Evolutionary conservation across 1,140 invertebrate species (phyloP), one percentile per base, ranked within the genome.

Genomic region (Eupristina koningsbergeri): DNA sequence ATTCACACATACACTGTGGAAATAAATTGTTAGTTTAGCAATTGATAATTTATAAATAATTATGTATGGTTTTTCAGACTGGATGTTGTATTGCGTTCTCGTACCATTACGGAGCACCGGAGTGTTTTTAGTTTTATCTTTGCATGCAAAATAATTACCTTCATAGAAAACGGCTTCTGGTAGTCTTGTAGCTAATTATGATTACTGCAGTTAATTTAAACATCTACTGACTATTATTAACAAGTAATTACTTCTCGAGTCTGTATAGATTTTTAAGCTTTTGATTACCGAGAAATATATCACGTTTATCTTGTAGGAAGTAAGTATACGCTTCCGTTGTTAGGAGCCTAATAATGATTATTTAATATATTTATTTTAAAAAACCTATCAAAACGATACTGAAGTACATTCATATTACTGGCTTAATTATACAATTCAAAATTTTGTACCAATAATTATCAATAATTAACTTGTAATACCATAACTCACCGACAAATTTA

Each of bases 1-100:
- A 80, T 58, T 61, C 67, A 19, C 64, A 0, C 3, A 29, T 26
- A 34, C 5, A 0, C 67, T 11, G 1, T 7, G 22, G 1, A 77
- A 80, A 80, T 22, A 73, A 81, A 81, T 81, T 47, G 22, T 75
- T 64, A 45, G 53, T 73, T 81, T 77, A 50, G 41, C 74, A 58
- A 82, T 82, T 71, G 63, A 67, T 78, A 82, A 79, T 82, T 85
- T 53, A 84, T 80, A 63, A 39, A 75, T 75, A 75, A 81, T 75
- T 81, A 73, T 41, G 0, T 45, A 26, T 9, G 61, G 64, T 19
- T 36, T n/a, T n/a, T 45, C 39, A 34, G 31, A 36, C 45, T 36
- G 45, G 15, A 67, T 26, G 50, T 50, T 79, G 29, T 67, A 45
- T 47, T 17, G 22, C 41, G 0, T 34, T 0, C 36, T 8, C 26